These are phyloP conservation scores for Latheticus oryzae DNA, from an alignment of 2,888 invertebrate genomes.

Conservation along the genomic window DNA sequence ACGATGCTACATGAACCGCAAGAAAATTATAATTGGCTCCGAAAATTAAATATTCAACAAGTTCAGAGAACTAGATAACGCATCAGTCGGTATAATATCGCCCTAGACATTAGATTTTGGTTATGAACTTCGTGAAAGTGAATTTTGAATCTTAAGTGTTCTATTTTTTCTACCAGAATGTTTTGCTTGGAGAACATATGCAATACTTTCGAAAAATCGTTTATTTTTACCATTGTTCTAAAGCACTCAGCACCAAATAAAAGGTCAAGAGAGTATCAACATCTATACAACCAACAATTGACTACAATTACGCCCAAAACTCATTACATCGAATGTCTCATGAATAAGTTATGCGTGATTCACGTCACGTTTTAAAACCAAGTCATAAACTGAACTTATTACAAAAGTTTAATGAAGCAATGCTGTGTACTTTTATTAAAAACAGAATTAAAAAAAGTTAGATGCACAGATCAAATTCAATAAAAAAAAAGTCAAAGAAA, in stretches of 20 bases:
- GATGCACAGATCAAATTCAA: slow-evolving; percentile 5
- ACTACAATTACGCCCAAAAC: slow-evolving; percentile 13
- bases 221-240: too few species aligned
- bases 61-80: slow-evolving; percentile 11
- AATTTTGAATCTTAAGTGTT: too few species aligned
- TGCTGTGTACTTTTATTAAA: slow-evolving; percentile 10
- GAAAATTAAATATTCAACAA: slow-evolving; percentile 30
- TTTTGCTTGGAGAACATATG: too few species aligned
- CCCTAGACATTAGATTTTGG: too few species aligned
- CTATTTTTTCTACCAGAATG: too few species aligned
- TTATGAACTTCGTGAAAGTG: too few species aligned
- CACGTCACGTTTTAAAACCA: slow-evolving; percentile 5
- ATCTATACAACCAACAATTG: slow-evolving; percentile 2
- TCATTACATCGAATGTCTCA: slow-evolving; percentile 12
- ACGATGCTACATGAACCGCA: slow-evolving; percentile 19
- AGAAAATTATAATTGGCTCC: slow-evolving; percentile 15
- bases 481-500: background rate
- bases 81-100: too few species aligned
- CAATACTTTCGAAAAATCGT: too few species aligned
- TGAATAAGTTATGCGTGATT: slow-evolving; percentile 20
- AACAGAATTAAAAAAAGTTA: slow-evolving; percentile 10
- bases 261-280: slow-evolving; percentile 19
- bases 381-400: slow-evolving; percentile 12
- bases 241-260: too few species aligned
- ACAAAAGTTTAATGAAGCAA: slow-evolving; percentile 25